A percentile compares a stretch with the other conserved stretches of the same genome.
These are phyloP conservation scores for Dicranocentrus wangi DNA, from an alignment of 2,888 invertebrate genomes.

Conservation along the genomic window DNA sequence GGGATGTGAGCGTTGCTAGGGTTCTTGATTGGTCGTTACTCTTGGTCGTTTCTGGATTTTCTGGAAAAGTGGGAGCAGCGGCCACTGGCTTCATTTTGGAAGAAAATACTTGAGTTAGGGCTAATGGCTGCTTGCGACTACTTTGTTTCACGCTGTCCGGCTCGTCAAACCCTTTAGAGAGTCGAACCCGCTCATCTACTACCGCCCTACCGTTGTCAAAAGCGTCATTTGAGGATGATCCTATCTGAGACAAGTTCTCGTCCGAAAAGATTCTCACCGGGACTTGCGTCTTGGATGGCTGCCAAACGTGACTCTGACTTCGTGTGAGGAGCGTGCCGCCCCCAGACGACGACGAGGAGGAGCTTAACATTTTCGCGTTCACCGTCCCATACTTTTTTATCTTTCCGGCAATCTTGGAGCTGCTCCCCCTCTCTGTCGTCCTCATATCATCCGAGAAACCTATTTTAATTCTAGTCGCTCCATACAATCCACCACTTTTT, in stretches of 20 bases:
- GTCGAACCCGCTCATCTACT: neutral
- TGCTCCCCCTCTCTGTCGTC: conserved; percentile 2
- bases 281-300: conserved; percentile 48
- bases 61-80: neutral
- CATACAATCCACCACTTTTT: conserved; percentile 22
- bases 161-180: conserved; percentile 41
- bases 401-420: conserved; percentile 48
- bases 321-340: conserved; percentile 66
- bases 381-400: conserved; percentile 70
- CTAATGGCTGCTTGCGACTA: conserved; percentile 49
- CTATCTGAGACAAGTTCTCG: conserved; percentile 67
- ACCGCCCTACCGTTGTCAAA: neutral
- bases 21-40: too few species aligned
- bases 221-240: neutral
- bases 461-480: conserved; percentile 64
- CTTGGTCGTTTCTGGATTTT: conserved; percentile 23
- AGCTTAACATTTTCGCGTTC: conserved; percentile 62
- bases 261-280: conserved; percentile 69
- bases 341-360: conserved; percentile 31
- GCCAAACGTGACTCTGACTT: conserved; percentile 72
- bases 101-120: conserved; percentile 33
- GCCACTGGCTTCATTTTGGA: conserved; percentile 2
- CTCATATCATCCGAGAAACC: conserved; percentile 63
- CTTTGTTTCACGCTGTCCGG: conserved; percentile 33
- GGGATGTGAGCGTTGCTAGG: conserved; percentile 36